phyloP scores from a whole-genome alignment of 2,797 vertebrate genomes.

The Myotis pilosus region DNA sequence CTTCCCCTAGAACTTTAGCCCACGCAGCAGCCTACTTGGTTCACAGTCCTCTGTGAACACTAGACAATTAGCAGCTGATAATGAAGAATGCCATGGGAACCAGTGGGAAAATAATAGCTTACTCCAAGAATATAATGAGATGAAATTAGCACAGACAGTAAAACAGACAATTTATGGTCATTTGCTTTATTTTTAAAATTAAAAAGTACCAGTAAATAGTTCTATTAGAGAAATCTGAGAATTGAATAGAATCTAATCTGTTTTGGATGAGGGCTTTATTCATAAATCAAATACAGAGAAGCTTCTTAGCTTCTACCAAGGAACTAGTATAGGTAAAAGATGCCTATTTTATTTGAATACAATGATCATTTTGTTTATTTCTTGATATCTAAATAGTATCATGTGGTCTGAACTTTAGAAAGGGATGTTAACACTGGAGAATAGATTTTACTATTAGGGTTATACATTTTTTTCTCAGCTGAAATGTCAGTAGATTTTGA shows the following conservation, averaged over 20 bases:
- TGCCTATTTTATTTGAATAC: slow-evolving; percentile 23
- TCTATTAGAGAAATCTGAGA: slow-evolving; percentile 79
- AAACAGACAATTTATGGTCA: slow-evolving; percentile 85
- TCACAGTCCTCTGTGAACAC: slow-evolving; percentile 79
- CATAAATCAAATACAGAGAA: slow-evolving; percentile 70
- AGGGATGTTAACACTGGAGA: not conserved
- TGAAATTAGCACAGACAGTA: slow-evolving; percentile 87
- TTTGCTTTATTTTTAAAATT: slow-evolving; percentile 73
- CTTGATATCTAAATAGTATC: slow-evolving; percentile 8
- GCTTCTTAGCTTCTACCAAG: slow-evolving; percentile 10
- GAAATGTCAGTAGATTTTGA: slow-evolving; percentile 47
- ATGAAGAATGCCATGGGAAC: slow-evolving; percentile 86
- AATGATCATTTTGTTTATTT: slow-evolving; percentile 38
- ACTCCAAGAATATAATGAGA: slow-evolving; percentile 85
- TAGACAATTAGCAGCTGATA: slow-evolving; percentile 86
- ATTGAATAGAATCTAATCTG: slow-evolving; percentile 77
- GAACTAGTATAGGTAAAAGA: not conserved
- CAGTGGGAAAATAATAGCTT: slow-evolving; percentile 86
- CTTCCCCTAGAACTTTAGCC: slow-evolving; percentile 81
- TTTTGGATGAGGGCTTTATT: slow-evolving; percentile 72
- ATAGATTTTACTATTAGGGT: not conserved
- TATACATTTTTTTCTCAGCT: not conserved
- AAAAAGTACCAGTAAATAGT: slow-evolving; percentile 83
- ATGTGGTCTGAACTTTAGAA: slow-evolving; percentile 3
- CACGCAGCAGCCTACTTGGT: slow-evolving; percentile 84